These are phyloP conservation scores for Agonopterix arenella DNA, from an alignment of 2,888 invertebrate species.

Conservation along the genomic window DNA sequence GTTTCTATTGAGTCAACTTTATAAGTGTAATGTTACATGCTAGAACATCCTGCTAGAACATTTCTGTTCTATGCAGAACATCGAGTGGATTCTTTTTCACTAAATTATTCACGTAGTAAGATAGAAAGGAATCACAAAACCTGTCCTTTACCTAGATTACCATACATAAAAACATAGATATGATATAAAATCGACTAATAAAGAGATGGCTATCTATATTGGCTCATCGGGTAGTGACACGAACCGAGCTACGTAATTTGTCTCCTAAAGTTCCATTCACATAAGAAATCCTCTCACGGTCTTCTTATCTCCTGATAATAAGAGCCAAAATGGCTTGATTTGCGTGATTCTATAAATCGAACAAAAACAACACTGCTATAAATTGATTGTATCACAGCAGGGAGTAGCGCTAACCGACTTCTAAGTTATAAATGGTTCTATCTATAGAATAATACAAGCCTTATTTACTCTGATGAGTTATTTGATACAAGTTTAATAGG, in stretches of 20 bases:
- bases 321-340: too few species aligned
- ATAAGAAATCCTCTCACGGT: too few species aligned
- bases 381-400: constrained; percentile 66
- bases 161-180: not conserved
- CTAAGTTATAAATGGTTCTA: constrained; percentile 46
- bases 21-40: too few species aligned
- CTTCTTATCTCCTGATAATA: too few species aligned
- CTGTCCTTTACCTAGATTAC: not conserved
- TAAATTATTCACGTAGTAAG: too few species aligned
- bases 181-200: constrained; percentile 20
- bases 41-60: too few species aligned
- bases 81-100: too few species aligned
- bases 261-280: constrained; percentile 24
- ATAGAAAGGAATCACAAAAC: too few species aligned
- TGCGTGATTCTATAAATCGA: too few species aligned
- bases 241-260: constrained; percentile 47
- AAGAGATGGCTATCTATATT: constrained; percentile 30
- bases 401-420: constrained; percentile 43
- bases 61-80: too few species aligned
- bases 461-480: constrained; percentile 16
- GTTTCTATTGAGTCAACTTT: too few species aligned
- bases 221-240: constrained; percentile 30
- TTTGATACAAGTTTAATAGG: not conserved
- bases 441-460: constrained; percentile 26
- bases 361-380: constrained; percentile 31